phyloP scores from a whole-genome alignment of 2,888 invertebrate species.

The Dorcus hopei region DNA sequence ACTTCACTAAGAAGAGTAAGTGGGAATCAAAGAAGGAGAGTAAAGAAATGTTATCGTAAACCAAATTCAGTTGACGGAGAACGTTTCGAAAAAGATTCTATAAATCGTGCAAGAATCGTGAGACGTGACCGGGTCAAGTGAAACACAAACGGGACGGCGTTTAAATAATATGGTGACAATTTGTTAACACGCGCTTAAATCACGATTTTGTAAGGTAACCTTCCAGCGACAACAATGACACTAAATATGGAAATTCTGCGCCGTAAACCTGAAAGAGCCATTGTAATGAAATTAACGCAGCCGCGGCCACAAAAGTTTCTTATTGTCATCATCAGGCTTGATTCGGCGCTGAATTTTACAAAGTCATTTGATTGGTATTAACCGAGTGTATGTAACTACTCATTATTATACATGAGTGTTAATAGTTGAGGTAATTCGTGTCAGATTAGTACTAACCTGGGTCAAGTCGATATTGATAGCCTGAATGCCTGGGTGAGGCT shows the following conservation, averaged over 20 bases:
- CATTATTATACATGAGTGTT: no score
- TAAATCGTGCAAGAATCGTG: neutral
- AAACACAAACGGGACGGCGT: slow-evolving; percentile 8
- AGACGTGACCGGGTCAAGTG: slow-evolving; percentile 3
- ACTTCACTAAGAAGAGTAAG: no score
- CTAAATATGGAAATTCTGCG: slow-evolving; percentile 6
- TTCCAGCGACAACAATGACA: slow-evolving; percentile 2
- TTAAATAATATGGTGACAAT: slow-evolving; percentile 11
- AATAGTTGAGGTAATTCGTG: no score
- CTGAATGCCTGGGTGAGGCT: no score
- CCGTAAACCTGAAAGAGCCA: neutral
- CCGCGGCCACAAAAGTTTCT: no score
- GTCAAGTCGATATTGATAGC: no score
- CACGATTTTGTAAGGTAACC: slow-evolving; percentile 9
- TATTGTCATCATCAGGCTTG: no score
- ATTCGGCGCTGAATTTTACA: no score
- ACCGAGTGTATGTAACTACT: no score
- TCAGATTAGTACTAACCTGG: no score
- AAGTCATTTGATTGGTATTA: no score
- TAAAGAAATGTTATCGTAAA: neutral
- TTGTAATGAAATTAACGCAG: neutral
- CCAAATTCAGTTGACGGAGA: neutral
- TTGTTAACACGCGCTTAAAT: slow-evolving; percentile 5
- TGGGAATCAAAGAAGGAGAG: no score
- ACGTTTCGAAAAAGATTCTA: neutral